Conservation (phyloP, 2,888 invertebrate species). For the Pycnomerus fuliginosus region DNA sequence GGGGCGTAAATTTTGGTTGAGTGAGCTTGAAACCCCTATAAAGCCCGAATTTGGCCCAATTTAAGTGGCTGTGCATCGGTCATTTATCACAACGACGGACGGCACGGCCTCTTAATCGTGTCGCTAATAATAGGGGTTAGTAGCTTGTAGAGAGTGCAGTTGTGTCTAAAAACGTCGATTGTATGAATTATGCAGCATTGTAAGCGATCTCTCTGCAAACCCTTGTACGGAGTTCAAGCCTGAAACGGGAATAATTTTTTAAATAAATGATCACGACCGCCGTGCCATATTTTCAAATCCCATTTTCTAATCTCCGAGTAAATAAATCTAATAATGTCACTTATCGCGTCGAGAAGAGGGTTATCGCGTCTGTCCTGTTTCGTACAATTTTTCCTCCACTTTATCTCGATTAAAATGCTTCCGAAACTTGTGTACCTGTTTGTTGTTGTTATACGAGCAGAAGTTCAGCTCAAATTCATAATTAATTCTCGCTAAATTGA, state of each 20-base stretch:
- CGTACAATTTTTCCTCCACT: too few species aligned
- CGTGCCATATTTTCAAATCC: too few species aligned
- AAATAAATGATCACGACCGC: constrained; percentile 7
- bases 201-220: constrained; percentile 16
- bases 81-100: too few species aligned
- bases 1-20: constrained; percentile 4
- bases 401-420: constrained; percentile 8
- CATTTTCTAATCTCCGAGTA: too few species aligned
- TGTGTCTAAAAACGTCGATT: constrained; percentile 17
- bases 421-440: constrained; percentile 12
- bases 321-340: too few species aligned
- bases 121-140: constrained; percentile 26
- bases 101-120: constrained; percentile 17
- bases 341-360: background rate
- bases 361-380: constrained; percentile 1
- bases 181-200: constrained; percentile 17
- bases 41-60: constrained; percentile 1
- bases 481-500: constrained; percentile 12
- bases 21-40: constrained; percentile 5
- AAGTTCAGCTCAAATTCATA: background rate
- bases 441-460: constrained; percentile 5
- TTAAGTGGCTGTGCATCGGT: constrained; percentile 6
- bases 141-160: constrained; percentile 20
- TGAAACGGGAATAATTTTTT: constrained; percentile 7
- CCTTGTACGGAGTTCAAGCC: constrained; percentile 16